These are phyloP conservation scores for Pammene fasciana DNA, from an alignment of 2,888 invertebrate species.

Conservation along the genomic window DNA sequence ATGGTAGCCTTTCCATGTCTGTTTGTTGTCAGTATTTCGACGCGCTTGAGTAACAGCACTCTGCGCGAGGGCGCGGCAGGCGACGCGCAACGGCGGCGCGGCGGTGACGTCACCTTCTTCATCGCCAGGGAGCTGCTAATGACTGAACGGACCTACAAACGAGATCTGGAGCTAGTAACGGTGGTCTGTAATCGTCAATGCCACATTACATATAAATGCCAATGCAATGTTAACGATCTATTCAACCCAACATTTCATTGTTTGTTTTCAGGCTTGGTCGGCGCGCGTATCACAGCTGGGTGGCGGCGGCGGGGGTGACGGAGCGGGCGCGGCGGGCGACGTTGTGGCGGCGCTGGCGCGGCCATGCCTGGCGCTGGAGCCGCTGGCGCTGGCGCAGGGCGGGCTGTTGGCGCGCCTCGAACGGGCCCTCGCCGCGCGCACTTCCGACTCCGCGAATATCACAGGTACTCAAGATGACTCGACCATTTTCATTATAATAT, in stretches of 20 bases:
- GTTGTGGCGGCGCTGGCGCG: constrained; percentile 73
- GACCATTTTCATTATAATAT: too few relatives aligned
- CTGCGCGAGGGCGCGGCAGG: constrained; percentile 55
- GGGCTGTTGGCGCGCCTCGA: constrained; percentile 85
- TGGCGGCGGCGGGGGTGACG: constrained; percentile 53
- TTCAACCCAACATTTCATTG: too few relatives aligned
- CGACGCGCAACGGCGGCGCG: constrained; percentile 58
- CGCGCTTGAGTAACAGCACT: constrained; percentile 55
- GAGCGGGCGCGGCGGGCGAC: constrained; percentile 60
- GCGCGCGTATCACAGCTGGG: constrained; percentile 58
- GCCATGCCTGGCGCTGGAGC: constrained; percentile 87
- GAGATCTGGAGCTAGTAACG: constrained; percentile 96
- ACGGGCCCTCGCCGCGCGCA: constrained; percentile 85
- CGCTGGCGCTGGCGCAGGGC: constrained; percentile 92
- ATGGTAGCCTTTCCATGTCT: too few relatives aligned
- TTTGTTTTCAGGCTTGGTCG: constrained; percentile 66
- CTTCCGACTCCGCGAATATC: not conserved
- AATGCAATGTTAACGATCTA: too few relatives aligned
- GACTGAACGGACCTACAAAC: constrained; percentile 97
- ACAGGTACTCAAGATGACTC: not conserved
- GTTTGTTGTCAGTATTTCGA: constrained; percentile 62
- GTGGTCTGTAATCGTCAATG: constrained; percentile 84
- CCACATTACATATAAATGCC: too few relatives aligned
- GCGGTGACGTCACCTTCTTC: constrained; percentile 84
- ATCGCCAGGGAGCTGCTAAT: constrained; percentile 96